Base-by-base conservation (phyloP, 2,797 vertebrate genomes). In the Decapterus maruadsi region DNA sequence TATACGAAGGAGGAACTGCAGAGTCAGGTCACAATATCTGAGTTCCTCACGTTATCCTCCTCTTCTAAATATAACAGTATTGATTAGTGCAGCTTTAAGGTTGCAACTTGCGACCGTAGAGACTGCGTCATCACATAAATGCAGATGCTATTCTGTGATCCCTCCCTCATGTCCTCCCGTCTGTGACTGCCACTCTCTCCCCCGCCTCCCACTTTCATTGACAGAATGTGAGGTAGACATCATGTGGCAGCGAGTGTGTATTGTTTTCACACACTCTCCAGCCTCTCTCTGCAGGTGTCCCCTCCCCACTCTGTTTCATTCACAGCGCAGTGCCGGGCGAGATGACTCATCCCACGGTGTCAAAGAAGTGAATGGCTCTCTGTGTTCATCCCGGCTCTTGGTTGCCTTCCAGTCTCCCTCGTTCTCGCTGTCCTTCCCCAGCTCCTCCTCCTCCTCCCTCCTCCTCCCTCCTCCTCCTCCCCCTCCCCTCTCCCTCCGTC, bases 291-390 rank as follows among this genome's bases (percentile, higher is more conserved):
- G 85, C 87, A 83, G 85, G 81, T 59, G 69, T 83, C 80, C 86
- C 87, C 26, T 67, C 81, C 78, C 82, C 68, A 0, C 61, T 82
- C 81, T 68, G 81, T 68, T 88, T 84, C 81, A 86, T 88, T 92
- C 82, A 81, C 75, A 84, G 89, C 72, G 82, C 87, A 89, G 87
- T 83, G 89, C 86, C 43, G 79, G 77, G 69, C 82, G 8, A 71
- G 89, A 93, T 94, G 92, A 94, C 90, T 94, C 94, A 94, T 90
- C 90, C 88, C 83, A 75, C 70, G 40, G 64, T 79, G 84, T 79
- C 81, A 89, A 90, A 88, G 79, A 81, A 66, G 68, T 75, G 77
- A 82, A 81, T 58, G 40, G 86, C 80, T 89, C 76, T 56, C 81
- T 57, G 67, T 80, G 87, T 77, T 80, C 71, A 71, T 68, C 76